A percentile compares a stretch with the other conserved stretches of the same genome.
phyloP scores from a whole-genome alignment of 2,888 invertebrate species.

The Pachycephus smyrnensis region DNA sequence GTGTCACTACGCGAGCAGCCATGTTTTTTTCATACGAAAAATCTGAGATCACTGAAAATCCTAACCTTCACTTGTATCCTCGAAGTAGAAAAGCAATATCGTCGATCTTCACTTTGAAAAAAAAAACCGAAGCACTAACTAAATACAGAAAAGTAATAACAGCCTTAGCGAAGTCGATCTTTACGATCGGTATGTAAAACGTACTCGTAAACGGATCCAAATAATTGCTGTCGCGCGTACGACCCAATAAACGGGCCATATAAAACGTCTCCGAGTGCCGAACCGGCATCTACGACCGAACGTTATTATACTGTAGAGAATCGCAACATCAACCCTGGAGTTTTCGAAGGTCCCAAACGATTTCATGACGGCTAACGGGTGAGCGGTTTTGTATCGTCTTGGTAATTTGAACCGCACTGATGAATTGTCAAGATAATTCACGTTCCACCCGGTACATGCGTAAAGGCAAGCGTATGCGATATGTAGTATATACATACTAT shows the following conservation, averaged over 20 bases:
- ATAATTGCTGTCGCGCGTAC: neutral
- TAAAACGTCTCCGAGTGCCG: neutral
- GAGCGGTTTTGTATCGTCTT: neutral
- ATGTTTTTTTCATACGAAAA: neutral
- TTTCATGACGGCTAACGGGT: neutral
- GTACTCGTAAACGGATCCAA: neutral
- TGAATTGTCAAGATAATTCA: neutral
- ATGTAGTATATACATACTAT: conserved; percentile 15
- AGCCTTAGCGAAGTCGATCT: neutral
- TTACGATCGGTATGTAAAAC: neutral
- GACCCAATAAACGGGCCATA: neutral
- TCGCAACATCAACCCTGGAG: neutral
- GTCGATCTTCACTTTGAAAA: neutral
- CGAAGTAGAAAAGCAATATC: neutral
- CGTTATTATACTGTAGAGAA: neutral
- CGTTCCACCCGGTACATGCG: conserved; percentile 9
- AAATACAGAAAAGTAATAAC: neutral
- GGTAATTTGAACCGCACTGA: neutral
- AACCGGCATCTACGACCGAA: neutral
- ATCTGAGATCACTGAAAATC: neutral
- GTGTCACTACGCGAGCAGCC: neutral
- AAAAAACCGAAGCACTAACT: neutral
- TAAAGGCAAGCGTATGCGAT: conserved; percentile 13
- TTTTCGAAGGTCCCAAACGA: neutral
- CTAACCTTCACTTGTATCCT: neutral